A percentile compares a stretch with the other conserved stretches of the same genome.
Conservation (phyloP, 2,113 vertebrate genomes). For the Brachionichthys hirsutus region DNA sequence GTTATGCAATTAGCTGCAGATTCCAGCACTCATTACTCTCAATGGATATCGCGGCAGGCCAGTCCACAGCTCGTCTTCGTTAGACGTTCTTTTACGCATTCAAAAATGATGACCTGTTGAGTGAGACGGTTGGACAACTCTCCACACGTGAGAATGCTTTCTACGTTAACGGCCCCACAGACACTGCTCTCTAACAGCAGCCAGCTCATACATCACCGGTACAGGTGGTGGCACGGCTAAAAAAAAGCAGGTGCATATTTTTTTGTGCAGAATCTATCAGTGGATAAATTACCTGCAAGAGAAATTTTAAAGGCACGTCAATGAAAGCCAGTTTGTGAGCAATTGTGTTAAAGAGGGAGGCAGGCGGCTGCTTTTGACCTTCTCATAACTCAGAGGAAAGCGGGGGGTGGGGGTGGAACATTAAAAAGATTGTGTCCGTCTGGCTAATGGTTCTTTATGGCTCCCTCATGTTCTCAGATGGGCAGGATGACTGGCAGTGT, state of each 20-base stretch:
- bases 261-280: conserved; percentile 26
- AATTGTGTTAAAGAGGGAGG: conserved; percentile 38
- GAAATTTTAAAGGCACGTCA: conserved; percentile 35
- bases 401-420: conserved; percentile 58
- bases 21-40: too few relatives aligned
- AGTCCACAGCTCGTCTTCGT: too few relatives aligned
- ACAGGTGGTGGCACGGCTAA: neutral
- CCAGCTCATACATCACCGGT: too few relatives aligned
- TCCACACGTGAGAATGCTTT: neutral
- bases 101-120: too few relatives aligned
- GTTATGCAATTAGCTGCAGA: too few relatives aligned
- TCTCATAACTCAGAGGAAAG: conserved; percentile 54
- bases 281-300: conserved; percentile 12
- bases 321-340: conserved; percentile 40
- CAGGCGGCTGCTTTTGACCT: conserved; percentile 63
- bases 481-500: conserved; percentile 70
- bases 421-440: conserved; percentile 77
- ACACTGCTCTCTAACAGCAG: too few relatives aligned
- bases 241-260: conserved; percentile 29
- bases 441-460: conserved; percentile 75
- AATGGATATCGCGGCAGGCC: too few relatives aligned
- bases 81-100: too few relatives aligned
- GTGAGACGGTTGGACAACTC: too few relatives aligned
- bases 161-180: neutral
- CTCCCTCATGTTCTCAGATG: conserved; percentile 66